Evolutionary conservation across 2,797 vertebrate species (phyloP).

Genomic region (Erpetoichthys calabaricus): DNA sequence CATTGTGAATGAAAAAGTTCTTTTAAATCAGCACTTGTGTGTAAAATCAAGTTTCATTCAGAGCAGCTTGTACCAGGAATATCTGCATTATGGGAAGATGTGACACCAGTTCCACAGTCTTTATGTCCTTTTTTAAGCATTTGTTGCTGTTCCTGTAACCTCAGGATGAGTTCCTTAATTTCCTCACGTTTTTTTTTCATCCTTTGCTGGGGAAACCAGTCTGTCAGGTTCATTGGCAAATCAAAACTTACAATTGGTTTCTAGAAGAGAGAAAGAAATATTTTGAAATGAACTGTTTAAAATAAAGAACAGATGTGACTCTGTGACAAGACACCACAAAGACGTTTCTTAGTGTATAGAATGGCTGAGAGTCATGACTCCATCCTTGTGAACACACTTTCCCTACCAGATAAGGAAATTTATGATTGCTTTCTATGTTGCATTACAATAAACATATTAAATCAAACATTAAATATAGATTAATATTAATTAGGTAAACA

Average conservation of each 20-base stretch:
- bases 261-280: slow-evolving; percentile 32
- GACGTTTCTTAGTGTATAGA: no score
- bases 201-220: slow-evolving; percentile 86
- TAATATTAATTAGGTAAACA: no score
- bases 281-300: not conserved
- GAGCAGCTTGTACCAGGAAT: slow-evolving; percentile 40
- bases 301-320: not conserved
- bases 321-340: no score
- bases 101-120: slow-evolving; percentile 50
- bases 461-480: no score
- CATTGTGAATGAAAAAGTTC: slow-evolving; percentile 12
- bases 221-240: slow-evolving; percentile 74
- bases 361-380: no score
- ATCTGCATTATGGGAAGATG: slow-evolving; percentile 37
- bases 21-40: slow-evolving; percentile 27
- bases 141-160: slow-evolving; percentile 68
- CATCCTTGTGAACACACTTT: no score
- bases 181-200: slow-evolving; percentile 96
- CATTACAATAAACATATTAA: no score
- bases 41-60: slow-evolving; percentile 41
- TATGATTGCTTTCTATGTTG: no score
- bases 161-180: slow-evolving; percentile 76
- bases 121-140: slow-evolving; percentile 50
- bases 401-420: no score
- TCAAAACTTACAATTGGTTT: slow-evolving; percentile 82